Base-by-base conservation (phyloP, 2,797 vertebrate genomes). In the Anguilla obscura region DNA sequence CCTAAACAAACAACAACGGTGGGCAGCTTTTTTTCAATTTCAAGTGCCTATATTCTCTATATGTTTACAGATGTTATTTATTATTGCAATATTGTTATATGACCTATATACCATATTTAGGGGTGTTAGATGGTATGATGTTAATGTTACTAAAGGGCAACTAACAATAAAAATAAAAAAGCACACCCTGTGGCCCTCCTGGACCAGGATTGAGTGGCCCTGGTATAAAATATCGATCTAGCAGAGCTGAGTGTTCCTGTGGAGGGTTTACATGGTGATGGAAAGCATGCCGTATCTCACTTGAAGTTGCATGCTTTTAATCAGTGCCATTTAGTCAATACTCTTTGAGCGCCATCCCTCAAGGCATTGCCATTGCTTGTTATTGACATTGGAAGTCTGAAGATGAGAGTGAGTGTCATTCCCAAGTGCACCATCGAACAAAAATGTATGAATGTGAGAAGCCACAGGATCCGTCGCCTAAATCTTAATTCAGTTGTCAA, bases 321-420 rank as follows among this genome's bases (percentile, higher is more conserved):
- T 84, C 82, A 27, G 10, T 58, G 16, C 14, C n/a, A 14, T 54
- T 84, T 54, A 54, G 83, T 54, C 52, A 54, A 56, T 84, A 50
- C 40, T 84, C 24, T 84, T 84, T 58, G 48, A 84, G 58, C 33
- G 52, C 50, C 83, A 56, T 56, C 52, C 52, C 33, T 84, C 52
- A 84, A 12, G n/a, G 52, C 83, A 52, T 8, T 12, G 82, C 24
- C 82, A 84, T 45, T 21, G 21, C 45, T 82, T 50, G 45, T 50
- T 82, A 82, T 24, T 82, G 40, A 82, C 79, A 82, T 2, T 36
- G 40, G 8, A 82, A 82, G 18, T 82, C 21, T 82, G 79, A 50
- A n/a, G 40, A 48, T 82, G 79, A 48, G 27, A 82, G 40, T 2
- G 33, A 24, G 18, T 82, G 79, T 50, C 79, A n/a, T n/a, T 82